phyloP scores from a whole-genome alignment of 2,113 vertebrate genomes.

The Odontesthes bonariensis region DNA sequence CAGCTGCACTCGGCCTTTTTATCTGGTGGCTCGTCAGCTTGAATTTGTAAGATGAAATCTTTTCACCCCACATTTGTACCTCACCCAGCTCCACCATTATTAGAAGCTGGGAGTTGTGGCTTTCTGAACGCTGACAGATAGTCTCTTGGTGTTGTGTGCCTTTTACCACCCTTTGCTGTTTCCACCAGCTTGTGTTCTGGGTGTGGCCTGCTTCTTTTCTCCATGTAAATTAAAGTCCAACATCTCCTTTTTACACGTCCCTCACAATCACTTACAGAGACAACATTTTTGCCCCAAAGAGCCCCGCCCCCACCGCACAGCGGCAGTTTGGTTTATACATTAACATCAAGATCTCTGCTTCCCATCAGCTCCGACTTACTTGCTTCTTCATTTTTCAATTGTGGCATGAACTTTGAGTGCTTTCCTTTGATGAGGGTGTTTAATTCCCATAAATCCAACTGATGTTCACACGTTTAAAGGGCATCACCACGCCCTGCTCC shows the following conservation, averaged over 20 bases:
- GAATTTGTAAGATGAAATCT: not conserved
- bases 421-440: too few relatives aligned
- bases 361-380: too few relatives aligned
- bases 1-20: not conserved
- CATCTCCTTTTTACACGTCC: not conserved
- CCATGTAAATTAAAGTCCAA: not conserved
- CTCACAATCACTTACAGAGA: not conserved
- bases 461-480: not conserved
- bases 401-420: too few relatives aligned
- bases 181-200: not conserved
- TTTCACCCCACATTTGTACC: not conserved
- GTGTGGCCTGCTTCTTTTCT: not conserved
- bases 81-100: not conserved
- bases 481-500: not conserved
- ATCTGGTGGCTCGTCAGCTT: constrained; percentile 21
- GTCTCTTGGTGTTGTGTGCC: not conserved
- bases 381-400: too few relatives aligned
- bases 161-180: constrained; percentile 5
- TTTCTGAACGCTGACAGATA: not conserved
- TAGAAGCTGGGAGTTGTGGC: not conserved
- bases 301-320: too few relatives aligned
- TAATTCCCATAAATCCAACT: not conserved
- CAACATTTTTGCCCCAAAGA: too few relatives aligned
- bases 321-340: too few relatives aligned
- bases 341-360: too few relatives aligned